Percentiles rank a stretch among this genome's conserved stretches.
Conservation (phyloP, 30 jellyfish, hydroid and myxozoan genomes). For the Hydractinia echinata region DNA sequence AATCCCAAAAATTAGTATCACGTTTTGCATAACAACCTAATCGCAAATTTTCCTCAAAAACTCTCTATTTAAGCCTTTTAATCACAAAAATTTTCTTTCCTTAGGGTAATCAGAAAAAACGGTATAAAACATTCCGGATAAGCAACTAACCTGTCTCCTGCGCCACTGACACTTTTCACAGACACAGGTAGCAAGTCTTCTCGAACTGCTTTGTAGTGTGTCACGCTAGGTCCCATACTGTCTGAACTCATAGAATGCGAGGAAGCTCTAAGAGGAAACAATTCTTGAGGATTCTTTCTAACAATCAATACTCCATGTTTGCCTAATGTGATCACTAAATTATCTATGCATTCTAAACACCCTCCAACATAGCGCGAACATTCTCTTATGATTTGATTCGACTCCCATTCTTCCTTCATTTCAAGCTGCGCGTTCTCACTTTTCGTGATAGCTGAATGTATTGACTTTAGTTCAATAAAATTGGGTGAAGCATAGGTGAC, state of each 20-base stretch:
- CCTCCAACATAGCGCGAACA: slow-evolving; percentile 39
- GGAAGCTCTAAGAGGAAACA: neutral
- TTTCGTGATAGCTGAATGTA: slow-evolving; percentile 41
- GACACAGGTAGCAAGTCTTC: slow-evolving; percentile 42
- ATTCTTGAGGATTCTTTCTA: slow-evolving; percentile 32
- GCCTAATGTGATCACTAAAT: slow-evolving; percentile 61
- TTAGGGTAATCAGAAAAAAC: too few species aligned
- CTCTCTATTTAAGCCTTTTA: too few species aligned
- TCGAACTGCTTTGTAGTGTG: slow-evolving; percentile 43
- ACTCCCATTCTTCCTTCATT: slow-evolving; percentile 30
- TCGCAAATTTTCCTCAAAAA: too few species aligned
- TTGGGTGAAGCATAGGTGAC: slow-evolving; percentile 63
- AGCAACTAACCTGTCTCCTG: slow-evolving; percentile 71
- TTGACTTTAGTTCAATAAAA: slow-evolving; percentile 46
- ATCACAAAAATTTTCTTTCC: too few species aligned
- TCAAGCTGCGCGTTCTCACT: slow-evolving; percentile 28
- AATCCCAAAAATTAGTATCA: too few species aligned
- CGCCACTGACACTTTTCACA: slow-evolving; percentile 65
- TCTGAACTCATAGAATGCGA: slow-evolving; percentile 12
- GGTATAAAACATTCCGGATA: too few species aligned
- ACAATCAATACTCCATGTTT: slow-evolving; percentile 54
- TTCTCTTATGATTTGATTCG: slow-evolving; percentile 28
- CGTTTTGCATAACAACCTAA: too few species aligned
- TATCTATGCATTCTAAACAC: slow-evolving; percentile 18
- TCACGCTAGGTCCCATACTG: slow-evolving; percentile 23